These are phyloP conservation scores for Dryoscopus gambensis DNA, from an alignment of 2,113 vertebrate genomes.

Conservation along the genomic window DNA sequence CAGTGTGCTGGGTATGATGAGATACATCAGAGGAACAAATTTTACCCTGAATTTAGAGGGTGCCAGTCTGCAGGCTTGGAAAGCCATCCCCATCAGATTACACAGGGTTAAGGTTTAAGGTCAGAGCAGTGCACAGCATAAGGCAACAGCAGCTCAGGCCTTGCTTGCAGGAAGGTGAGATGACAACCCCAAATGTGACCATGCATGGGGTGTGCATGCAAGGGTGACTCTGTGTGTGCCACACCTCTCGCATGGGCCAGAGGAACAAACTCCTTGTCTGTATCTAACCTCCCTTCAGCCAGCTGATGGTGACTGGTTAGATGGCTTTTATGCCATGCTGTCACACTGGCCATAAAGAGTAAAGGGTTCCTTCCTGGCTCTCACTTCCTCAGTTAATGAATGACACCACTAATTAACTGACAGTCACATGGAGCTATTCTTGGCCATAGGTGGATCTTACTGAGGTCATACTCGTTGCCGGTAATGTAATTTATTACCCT, in stretches of 20 bases:
- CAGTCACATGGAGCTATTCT: slow-evolving; percentile 62
- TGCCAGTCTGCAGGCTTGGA: neutral
- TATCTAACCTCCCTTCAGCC: neutral
- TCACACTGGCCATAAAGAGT: neutral
- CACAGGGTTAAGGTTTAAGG: neutral
- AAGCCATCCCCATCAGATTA: neutral
- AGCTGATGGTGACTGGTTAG: neutral
- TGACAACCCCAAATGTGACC: neutral
- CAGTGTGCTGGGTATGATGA: neutral
- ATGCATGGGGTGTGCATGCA: neutral
- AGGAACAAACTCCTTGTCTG: neutral
- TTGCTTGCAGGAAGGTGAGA: neutral
- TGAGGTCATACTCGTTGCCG: slow-evolving; percentile 61
- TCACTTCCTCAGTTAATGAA: slow-evolving; percentile 54
- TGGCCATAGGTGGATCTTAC: slow-evolving; percentile 36
- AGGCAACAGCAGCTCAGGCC: neutral
- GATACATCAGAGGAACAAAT: neutral
- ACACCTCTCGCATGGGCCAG: neutral
- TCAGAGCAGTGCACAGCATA: neutral
- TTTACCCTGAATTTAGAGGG: neutral
- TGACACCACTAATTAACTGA: slow-evolving; percentile 68
- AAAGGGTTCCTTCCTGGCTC: slow-evolving; percentile 27
- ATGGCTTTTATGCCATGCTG: neutral
- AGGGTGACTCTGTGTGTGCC: neutral
- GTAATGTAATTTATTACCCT: slow-evolving; percentile 60